Evolutionary conservation across 1,140 invertebrate genomes (phyloP).

Genomic region (Armadillidium nasatum): DNA sequence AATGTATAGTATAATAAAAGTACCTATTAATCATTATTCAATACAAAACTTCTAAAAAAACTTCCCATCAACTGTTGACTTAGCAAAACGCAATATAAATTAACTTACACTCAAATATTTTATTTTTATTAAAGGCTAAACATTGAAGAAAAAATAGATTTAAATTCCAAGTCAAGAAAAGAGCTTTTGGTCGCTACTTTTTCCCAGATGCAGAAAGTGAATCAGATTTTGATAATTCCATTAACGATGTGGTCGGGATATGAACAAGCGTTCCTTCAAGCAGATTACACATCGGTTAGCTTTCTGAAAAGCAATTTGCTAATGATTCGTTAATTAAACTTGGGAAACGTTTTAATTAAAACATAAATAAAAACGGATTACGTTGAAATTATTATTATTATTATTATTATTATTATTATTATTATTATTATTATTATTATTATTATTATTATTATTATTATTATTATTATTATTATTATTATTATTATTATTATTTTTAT

Average conservation of each 20-base stretch:
- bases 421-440: conserved; percentile 1
- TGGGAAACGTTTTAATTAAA: no score
- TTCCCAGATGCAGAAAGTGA: conserved; percentile 73
- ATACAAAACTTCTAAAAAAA: no score
- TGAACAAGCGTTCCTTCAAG: conserved; percentile 92
- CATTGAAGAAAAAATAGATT: conserved; percentile 67
- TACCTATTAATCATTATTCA: no score
- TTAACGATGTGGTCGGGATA: conserved; percentile 95
- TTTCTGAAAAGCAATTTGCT: background rate
- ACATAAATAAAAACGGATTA: no score
- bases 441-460: background rate
- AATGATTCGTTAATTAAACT: no score
- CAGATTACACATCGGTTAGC: conserved; percentile 84
- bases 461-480: background rate
- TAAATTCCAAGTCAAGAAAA: conserved; percentile 63
- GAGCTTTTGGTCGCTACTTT: conserved; percentile 78
- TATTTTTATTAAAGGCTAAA: conserved; percentile 46
- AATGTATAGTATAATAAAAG: no score
- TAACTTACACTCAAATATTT: no score
- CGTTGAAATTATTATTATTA: background rate
- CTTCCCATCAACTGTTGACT: no score
- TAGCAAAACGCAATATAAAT: no score
- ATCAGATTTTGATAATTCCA: conserved; percentile 87
- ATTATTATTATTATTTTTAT: background rate
- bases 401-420: conserved; percentile 19